Conservation (phyloP, 2,797 vertebrate species). For the Numenius phaeopus region DNA sequence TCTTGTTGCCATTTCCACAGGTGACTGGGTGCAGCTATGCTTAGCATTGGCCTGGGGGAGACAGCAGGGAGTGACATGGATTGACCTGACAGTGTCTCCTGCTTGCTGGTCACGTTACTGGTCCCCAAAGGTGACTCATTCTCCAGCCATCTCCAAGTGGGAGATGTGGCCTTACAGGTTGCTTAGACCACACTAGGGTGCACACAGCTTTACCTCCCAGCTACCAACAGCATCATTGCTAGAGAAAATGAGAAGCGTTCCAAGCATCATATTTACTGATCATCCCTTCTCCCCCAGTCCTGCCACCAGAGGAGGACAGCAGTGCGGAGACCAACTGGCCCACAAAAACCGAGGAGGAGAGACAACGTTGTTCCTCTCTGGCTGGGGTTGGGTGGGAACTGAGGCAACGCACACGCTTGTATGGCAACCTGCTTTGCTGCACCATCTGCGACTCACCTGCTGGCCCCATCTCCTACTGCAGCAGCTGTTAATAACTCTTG, state of each 20-base stretch:
- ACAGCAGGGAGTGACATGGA: background rate
- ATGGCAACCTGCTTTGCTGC: background rate
- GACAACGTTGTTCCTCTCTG: background rate
- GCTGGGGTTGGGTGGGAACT: background rate
- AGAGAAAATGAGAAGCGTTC: background rate
- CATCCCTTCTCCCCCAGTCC: background rate
- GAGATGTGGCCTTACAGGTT: background rate
- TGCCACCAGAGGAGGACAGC: background rate
- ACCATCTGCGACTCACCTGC: background rate
- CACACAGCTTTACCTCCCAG: background rate
- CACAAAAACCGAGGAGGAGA: background rate
- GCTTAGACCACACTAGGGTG: background rate
- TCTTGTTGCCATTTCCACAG: background rate
- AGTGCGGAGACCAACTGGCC: background rate
- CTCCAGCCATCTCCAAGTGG: background rate
- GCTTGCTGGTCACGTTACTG: background rate
- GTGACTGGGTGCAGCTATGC: accelerated
- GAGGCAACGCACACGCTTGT: background rate
- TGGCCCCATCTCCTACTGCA: background rate
- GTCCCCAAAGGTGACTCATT: background rate
- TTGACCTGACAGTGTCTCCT: background rate
- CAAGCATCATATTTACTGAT: background rate
- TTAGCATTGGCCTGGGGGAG: background rate
- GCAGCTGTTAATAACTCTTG: background rate
- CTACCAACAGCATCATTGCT: background rate